Evolutionary conservation across 2,797 vertebrate species (phyloP).

Genomic region (Neomorphus geoffroyi): DNA sequence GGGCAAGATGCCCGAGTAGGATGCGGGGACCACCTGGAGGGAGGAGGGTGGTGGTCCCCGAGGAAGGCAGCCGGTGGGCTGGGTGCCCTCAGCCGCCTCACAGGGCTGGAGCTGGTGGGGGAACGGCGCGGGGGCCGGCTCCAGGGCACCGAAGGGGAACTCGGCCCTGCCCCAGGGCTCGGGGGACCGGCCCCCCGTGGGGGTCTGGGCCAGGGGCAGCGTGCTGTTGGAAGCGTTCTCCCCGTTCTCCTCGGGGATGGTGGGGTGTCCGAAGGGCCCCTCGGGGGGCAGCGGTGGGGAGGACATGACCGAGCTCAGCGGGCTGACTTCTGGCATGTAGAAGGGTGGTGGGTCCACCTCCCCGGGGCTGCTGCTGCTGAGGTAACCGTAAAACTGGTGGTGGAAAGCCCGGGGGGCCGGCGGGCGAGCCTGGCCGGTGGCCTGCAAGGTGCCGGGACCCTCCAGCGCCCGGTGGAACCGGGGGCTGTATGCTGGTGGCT

Average conservation of each 20-base stretch:
- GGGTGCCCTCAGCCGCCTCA: slow-evolving; percentile 88
- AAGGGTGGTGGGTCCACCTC: slow-evolving; percentile 90
- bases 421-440: slow-evolving; percentile 91
- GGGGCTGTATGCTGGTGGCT: slow-evolving; percentile 98
- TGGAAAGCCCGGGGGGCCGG: slow-evolving; percentile 91
- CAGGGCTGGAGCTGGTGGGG: slow-evolving; percentile 90
- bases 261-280: slow-evolving; percentile 93
- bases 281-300: slow-evolving; percentile 89
- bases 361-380: slow-evolving; percentile 90
- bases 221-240: slow-evolving; percentile 94
- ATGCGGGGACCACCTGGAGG: slow-evolving; percentile 87
- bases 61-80: slow-evolving; percentile 84
- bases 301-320: slow-evolving; percentile 95
- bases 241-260: slow-evolving; percentile 94
- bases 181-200: slow-evolving; percentile 89
- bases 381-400: slow-evolving; percentile 96
- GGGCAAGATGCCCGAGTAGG: slow-evolving; percentile 93
- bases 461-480: slow-evolving; percentile 92
- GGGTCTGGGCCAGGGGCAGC: slow-evolving; percentile 93
- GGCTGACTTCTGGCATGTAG: slow-evolving; percentile 99
- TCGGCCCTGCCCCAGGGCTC: slow-evolving; percentile 94
- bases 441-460: slow-evolving; percentile 90
- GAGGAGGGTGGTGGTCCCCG: slow-evolving; percentile 83
- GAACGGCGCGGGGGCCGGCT: slow-evolving; percentile 91
- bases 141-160: slow-evolving; percentile 91